Base-by-base conservation (phyloP, 2,888 invertebrate genomes). In the Platycheirus albimanus region DNA sequence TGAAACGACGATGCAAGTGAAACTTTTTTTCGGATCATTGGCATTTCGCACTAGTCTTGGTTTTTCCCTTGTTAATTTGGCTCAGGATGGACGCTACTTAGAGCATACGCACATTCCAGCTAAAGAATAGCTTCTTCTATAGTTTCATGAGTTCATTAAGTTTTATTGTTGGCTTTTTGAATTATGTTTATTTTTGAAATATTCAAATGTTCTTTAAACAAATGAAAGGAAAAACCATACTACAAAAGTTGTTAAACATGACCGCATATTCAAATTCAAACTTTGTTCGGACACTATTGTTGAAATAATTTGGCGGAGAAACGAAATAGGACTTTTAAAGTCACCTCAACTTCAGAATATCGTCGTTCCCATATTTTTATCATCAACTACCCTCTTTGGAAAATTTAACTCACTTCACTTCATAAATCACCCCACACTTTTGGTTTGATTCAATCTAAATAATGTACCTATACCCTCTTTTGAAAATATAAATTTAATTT, bases 321-420 rank as follows among this genome's bases (percentile, higher is more conserved):
- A 70, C n/a, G 19, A n/a, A n/a, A n/a, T 64, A 56, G 41, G 43
- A 79, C 78, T 74, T 69, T 67, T 45, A 63, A 77, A 77, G 77
- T 81, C 66, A 61, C 77, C 72, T 78, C 38, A n/a, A n/a, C n/a
- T n/a, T n/a, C n/a, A n/a, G n/a, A n/a, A 83, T 72, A 64, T 54
- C 61, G 72, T 47, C 36, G n/a, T 38, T 10, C 30, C 30, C 17
- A 38, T 43, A 28, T 56, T 24, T 24, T 38, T 20, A 36, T 51
- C 41, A 63, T 49, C 83, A 83, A 72, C 83, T 83, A 78, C 36
- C n/a, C n/a, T 69, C 24, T 13, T 19, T 20, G 4, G n/a, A 0
- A 54, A 38, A 17, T 45, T 33, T 15, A 38, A 19, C 17, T 30
- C 30, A 17, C 20, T 56, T 64, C 17, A 11, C 13, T 17, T 41